Base-by-base conservation (phyloP, 2,797 vertebrate genomes). In the Perodicticus potto region DNA sequence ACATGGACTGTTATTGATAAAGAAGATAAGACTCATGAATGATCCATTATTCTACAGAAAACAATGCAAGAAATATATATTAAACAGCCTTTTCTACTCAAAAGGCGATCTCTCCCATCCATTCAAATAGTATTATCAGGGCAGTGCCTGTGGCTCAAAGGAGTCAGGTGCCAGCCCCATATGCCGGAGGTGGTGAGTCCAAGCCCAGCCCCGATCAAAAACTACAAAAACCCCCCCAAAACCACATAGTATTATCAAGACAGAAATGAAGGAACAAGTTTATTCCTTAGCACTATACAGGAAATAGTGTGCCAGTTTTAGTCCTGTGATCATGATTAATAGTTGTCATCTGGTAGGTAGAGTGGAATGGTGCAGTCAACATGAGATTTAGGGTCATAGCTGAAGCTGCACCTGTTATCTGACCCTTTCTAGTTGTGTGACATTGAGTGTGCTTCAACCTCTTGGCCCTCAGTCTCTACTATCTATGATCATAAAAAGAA, bases 31-130 rank as follows among this genome's bases (percentile, higher is more conserved):
- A 88, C 76, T 72, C 22, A 74, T 14, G 10, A 69, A 73, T 11
- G 37, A 73, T 8, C 9, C 57, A 87, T 67, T 83, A 29, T 83
- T 93, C 34, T 90, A 69, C 34, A 69, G 12, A 91, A 95, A 67
- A 92, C 10, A 86, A 72, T 69, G 53, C 7, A 90, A 19, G 91
- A 10, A 82, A 80, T 78, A 20, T 37, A 20, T 14, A 59, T 70
- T 32, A 32, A 74, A 74, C 19, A 76, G 81, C 11, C 7, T 70
- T 8, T 82, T 88, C 34, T 85, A 74, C 27, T 95, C 8, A 70
- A 85, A 84, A 12, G 25, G 34, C 19, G 7, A 92, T 70, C 55
- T 83, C 8, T 43, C 34, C 91, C 16, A 53, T 19, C 32, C 5
- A 83, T 74, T 92, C 19, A 83, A 63, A 92, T 37, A 29, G 34